These are phyloP conservation scores for Camponotus vicinus DNA, from an alignment of 1,140 invertebrate genomes.

Conservation along the genomic window DNA sequence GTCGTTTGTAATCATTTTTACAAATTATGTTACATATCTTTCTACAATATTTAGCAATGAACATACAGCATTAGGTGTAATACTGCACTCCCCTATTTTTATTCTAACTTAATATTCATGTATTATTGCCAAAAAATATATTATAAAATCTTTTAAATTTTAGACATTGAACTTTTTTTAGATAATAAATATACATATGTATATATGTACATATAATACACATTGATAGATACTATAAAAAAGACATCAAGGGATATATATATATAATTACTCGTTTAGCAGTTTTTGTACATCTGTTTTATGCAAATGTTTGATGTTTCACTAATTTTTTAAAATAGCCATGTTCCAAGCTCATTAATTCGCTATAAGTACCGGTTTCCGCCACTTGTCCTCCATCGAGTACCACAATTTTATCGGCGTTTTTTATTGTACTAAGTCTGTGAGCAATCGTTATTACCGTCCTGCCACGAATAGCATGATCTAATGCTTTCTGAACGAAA, in stretches of 20 bases:
- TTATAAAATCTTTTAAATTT: slow-evolving; percentile 38
- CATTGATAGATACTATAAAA: background rate
- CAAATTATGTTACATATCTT: slow-evolving; percentile 22
- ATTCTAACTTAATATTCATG: background rate
- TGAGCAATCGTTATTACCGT: slow-evolving; percentile 98
- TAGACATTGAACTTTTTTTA: slow-evolving; percentile 4
- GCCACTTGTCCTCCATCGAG: slow-evolving; percentile 93
- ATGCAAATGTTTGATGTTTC: slow-evolving; percentile 89
- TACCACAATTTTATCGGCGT: slow-evolving; percentile 96
- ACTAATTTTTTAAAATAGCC: slow-evolving; percentile 90
- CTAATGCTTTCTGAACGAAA: slow-evolving; percentile 95
- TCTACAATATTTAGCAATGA: slow-evolving; percentile 36
- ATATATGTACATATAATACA: slow-evolving; percentile 53
- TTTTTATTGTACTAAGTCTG: slow-evolving; percentile 96
- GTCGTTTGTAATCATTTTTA: slow-evolving; percentile 7
- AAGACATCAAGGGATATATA: background rate
- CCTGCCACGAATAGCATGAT: slow-evolving; percentile 92
- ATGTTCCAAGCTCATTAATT: slow-evolving; percentile 88
- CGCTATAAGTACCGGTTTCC: slow-evolving; percentile 93
- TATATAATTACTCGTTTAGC: background rate
- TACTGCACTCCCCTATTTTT: slow-evolving; percentile 3
- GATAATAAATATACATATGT: slow-evolving; percentile 46
- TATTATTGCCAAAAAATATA: slow-evolving; percentile 51
- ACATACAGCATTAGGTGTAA: background rate
- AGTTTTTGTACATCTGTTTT: slow-evolving; percentile 14